These are phyloP conservation scores for Harpegnathos saltator DNA, from an alignment of 1,140 invertebrate species.

Conservation along the genomic window DNA sequence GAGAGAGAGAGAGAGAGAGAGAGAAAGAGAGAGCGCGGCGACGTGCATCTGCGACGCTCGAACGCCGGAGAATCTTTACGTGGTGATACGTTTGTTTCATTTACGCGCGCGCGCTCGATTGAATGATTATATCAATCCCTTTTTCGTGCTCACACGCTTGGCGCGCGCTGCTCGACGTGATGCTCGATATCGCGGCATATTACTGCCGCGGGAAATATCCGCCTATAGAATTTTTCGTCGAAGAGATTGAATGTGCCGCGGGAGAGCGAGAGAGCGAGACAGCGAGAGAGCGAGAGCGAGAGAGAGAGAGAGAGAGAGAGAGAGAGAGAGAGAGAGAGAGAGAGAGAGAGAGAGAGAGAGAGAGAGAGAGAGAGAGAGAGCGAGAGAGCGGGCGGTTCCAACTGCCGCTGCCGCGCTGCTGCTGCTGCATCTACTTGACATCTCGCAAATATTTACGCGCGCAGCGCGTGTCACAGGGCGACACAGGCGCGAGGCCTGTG, in stretches of 20 bases:
- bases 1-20: too few relatives aligned
- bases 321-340: too few relatives aligned
- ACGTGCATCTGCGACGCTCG: too few relatives aligned
- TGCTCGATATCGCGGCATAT: background rate
- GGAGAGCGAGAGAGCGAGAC: too few relatives aligned
- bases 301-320: too few relatives aligned
- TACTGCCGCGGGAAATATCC: background rate
- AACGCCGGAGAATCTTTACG: background rate
- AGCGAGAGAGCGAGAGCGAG: too few relatives aligned
- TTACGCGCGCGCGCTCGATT: background rate
- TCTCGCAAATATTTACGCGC: constrained; percentile 37
- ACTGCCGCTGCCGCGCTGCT: too few relatives aligned
- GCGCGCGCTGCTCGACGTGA: background rate
- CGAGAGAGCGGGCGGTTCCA: too few relatives aligned
- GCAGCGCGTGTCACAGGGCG: background rate
- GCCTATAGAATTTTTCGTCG: background rate
- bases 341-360: too few relatives aligned
- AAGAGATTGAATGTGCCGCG: background rate
- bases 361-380: too few relatives aligned
- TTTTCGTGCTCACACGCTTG: too few relatives aligned
- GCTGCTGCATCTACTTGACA: constrained; percentile 32
- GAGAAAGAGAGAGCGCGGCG: too few relatives aligned
- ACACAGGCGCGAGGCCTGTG: background rate
- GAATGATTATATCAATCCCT: background rate
- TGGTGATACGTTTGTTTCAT: background rate